Percentiles rank a stretch among this genome's conserved stretches.
These are phyloP conservation scores for Muricea muricata DNA, from an alignment of 92 coral and sea anemone species.

Conservation along the genomic window DNA sequence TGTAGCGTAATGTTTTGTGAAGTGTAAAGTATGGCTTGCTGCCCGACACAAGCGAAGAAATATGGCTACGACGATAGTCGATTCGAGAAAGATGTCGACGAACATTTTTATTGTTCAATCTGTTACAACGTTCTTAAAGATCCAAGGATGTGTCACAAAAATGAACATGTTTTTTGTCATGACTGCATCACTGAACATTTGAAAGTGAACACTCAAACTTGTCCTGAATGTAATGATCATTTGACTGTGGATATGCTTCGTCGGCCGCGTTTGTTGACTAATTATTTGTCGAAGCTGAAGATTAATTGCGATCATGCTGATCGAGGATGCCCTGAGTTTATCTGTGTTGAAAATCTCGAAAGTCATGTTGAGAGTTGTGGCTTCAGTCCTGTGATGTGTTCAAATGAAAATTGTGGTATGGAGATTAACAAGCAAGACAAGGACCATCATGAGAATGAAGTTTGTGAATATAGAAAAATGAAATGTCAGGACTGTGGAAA, in stretches of 20 bases:
- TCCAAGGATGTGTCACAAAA: conserved; percentile 18
- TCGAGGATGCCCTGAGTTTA: no score
- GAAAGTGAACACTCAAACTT: background rate
- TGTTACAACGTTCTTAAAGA: conserved; percentile 18
- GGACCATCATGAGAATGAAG: no score
- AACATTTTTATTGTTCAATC: conserved; percentile 4
- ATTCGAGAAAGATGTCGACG: background rate
- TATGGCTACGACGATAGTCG: conserved; percentile 13
- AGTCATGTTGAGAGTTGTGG: no score
- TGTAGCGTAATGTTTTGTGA: background rate
- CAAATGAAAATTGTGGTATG: no score
- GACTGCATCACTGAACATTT: background rate
- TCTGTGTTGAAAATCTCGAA: no score
- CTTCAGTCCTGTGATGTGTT: no score
- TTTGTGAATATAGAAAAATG: no score
- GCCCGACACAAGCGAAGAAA: background rate
- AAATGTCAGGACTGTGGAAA: no score
- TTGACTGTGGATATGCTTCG: background rate
- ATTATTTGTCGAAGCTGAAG: no score
- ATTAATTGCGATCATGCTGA: no score
- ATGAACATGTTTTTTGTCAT: background rate
- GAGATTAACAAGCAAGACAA: no score
- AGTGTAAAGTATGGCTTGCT: background rate
- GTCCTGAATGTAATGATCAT: background rate
- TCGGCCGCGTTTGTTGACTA: background rate